Conservation (phyloP, 2,113 vertebrate genomes). For the Acanthochromis polyacanthus region DNA sequence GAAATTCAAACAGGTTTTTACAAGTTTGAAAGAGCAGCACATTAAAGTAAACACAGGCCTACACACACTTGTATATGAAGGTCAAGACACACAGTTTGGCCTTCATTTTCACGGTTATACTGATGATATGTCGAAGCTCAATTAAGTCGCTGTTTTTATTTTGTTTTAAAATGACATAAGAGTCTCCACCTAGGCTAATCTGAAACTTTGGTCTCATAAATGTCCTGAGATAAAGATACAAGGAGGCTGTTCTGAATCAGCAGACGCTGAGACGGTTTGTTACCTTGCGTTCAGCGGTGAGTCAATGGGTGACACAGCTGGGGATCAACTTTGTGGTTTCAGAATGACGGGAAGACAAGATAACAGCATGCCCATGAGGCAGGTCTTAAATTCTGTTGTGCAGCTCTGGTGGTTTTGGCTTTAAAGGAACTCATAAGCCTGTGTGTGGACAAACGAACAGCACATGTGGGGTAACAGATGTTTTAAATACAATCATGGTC, state of each 20-base stretch:
- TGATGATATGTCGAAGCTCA: not conserved
- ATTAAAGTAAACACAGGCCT: too few species aligned
- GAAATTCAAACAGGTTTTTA: not conserved
- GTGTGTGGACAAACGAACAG: not conserved
- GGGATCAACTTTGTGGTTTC: constrained; percentile 29
- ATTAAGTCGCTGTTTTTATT: not conserved
- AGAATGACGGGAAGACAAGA: constrained; percentile 38
- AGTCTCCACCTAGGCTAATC: constrained; percentile 14
- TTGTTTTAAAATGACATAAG: not conserved
- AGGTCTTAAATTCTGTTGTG: constrained; percentile 23
- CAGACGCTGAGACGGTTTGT: not conserved
- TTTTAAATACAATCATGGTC: not conserved
- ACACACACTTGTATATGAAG: not conserved
- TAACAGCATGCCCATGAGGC: not conserved
- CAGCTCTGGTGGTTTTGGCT: constrained; percentile 19
- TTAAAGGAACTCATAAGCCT: not conserved
- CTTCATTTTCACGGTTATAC: not conserved
- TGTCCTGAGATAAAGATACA: not conserved
- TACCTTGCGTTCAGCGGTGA: constrained; percentile 23
- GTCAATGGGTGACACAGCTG: constrained; percentile 45
- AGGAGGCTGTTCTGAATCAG: constrained; percentile 5
- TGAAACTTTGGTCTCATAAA: constrained; percentile 12
- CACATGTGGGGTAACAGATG: not conserved
- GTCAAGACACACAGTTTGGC: not conserved
- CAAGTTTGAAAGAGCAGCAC: constrained; percentile 3